Percentiles rank a stretch among this genome's conserved stretches.
phyloP scores from a whole-genome alignment of 2,888 invertebrate genomes.

The Marasmarcha lunaedactyla region DNA sequence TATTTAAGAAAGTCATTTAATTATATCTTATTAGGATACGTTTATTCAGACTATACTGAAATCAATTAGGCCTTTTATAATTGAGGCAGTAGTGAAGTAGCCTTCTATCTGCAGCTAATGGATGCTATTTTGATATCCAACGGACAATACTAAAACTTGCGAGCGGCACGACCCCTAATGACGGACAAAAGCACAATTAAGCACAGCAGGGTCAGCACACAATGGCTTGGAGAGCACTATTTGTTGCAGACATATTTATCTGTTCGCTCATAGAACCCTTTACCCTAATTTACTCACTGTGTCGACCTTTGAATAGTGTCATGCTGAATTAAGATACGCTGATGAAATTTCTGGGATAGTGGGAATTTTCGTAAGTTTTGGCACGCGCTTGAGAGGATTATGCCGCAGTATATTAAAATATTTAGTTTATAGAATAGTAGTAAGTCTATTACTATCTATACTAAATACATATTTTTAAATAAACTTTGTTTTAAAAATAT shows the following conservation, averaged over 20 bases:
- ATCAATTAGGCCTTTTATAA: too few relatives aligned
- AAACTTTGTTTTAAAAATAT: too few relatives aligned
- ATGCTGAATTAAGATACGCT: conserved; percentile 9
- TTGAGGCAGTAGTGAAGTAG: too few relatives aligned
- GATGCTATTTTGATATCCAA: neutral
- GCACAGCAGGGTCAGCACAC: conserved; percentile 60
- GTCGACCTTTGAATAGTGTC: conserved; percentile 24
- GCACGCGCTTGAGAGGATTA: too few relatives aligned
- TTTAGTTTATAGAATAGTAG: too few relatives aligned
- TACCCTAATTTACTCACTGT: conserved; percentile 56
- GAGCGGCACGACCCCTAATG: conserved; percentile 35
- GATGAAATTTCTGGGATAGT: conserved; percentile 18
- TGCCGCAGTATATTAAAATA: too few relatives aligned
- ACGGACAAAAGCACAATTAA: conserved; percentile 67
- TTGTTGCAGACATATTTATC: conserved; percentile 69
- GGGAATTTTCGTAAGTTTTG: too few relatives aligned
- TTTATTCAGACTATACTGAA: too few relatives aligned
- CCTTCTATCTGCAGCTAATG: neutral
- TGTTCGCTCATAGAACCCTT: conserved; percentile 64
- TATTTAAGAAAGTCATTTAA: too few relatives aligned
- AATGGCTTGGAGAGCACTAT: conserved; percentile 58
- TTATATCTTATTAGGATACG: too few relatives aligned
- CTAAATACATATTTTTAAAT: too few relatives aligned
- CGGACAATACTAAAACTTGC: neutral
- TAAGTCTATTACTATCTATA: too few relatives aligned